Evolutionary conservation across 2,113 vertebrate genomes (phyloP), one percentile per base, ranked within the genome.

Genomic region (Chloroceryle aenea): DNA sequence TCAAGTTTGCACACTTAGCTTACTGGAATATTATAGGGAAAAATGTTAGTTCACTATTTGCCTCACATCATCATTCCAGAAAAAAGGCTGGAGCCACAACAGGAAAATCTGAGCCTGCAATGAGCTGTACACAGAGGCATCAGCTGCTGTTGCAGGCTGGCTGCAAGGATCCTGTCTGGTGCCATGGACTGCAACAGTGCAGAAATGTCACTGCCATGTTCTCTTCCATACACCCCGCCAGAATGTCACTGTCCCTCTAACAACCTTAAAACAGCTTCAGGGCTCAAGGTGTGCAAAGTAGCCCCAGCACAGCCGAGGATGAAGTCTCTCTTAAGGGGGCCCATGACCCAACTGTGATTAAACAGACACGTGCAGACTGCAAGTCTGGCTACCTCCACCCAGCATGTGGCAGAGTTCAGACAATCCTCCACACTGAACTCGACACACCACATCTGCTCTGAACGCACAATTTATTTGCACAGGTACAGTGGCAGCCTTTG

Each of bases 1-100:
- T 9, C 76, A 93, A 36, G 38, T 89, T 89, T 90, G 43, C 59
- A 91, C 85, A n/a, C 40, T 55, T 10, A 36, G 21, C 47, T 84
- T 88, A 58, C 40, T n/a, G n/a, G 30, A 71, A 84, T 69, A 61
- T 53, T 63, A 55, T 6, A 56, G 30, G 25, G 26, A 74, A 62
- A 56, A 36, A 27, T 1, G 4, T 40, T 52, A 52, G 16, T 14
- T 34, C 26, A 42, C 10, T 38, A 30, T 62, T 74, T 74, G 64
- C 29, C n/a, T 67, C 40, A 36, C 10, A 50, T 7, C 50, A 5
- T 85, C 34, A 64, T 42, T 85, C 23, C 69, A 67, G 71, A 30
- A 72, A 61, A 59, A 82, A 64, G 32, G 18, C 19, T 66, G 52
- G 5, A 68, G 40, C 14, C 34, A 38, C 6, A n/a, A 7, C 12